Base-by-base conservation (phyloP, 2,113 vertebrate genomes). In the Eidolon helvum region DNA sequence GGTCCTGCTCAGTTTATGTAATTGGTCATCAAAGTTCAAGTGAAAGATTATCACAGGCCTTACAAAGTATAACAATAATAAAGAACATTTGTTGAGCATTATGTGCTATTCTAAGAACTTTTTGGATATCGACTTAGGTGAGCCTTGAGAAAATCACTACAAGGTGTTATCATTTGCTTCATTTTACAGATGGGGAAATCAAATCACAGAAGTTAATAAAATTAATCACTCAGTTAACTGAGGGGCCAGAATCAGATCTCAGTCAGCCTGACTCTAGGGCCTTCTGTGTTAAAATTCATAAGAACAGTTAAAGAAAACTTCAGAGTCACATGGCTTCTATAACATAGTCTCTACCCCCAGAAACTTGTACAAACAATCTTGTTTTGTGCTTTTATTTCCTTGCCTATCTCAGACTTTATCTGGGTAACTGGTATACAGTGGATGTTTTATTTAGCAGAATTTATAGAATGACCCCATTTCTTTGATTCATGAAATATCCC, bases 81-180 rank as follows among this genome's bases (percentile, higher is more conserved):
- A 38, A 69, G 75, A 66, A 79, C 55, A 63, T 55, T 92, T 90
- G 53, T 53, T 80, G 21, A 89, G 38, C 26, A 63, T 87, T 83
- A 59, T 10, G 28, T 53, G 24, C 61, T 94, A 10, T 61, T 77
- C 55, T 88, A 78, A 91, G 68, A 68, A 95, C 55, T 90, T 85
- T 24, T 55, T 74, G 10, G 38, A 5, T 35, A 50, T 66, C 59
- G 66, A 75, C 33, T 87, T 43, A 85, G 79, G 68, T 69, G 63
- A 83, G 21, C 28, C 63, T 74, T 90, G 65, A 91, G 57, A 95
- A 97, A 95, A 75, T 10, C 12, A 84, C 63, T 33, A 40, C 26
- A 71, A 87, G 38, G 59, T 78, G 38, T 91, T 93, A 89, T 74
- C 26, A 71, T 75, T 87, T 40, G 30, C 35, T 57, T 84, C 75